phyloP scores from a whole-genome alignment of 1,140 invertebrate genomes.

The Tetragonula clypearis region DNA sequence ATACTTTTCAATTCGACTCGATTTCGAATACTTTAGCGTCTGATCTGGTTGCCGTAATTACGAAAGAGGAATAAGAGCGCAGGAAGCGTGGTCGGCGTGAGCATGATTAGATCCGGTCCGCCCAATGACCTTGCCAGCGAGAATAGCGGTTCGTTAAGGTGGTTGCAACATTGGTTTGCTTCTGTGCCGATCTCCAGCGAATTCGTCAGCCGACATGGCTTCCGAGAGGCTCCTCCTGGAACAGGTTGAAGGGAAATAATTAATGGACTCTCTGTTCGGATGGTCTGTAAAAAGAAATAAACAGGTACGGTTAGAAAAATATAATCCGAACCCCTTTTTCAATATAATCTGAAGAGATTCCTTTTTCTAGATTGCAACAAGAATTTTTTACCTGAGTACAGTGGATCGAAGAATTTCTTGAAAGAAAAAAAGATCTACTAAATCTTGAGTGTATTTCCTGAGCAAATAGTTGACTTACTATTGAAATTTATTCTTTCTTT shows the following conservation, averaged over 20 bases:
- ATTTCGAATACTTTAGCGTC: not conserved
- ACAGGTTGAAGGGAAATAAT: slow-evolving; percentile 64
- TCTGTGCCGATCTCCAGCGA: slow-evolving; percentile 59
- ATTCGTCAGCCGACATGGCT: slow-evolving; percentile 71
- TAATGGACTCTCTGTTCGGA: slow-evolving; percentile 47
- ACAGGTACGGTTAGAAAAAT: slow-evolving; percentile 14
- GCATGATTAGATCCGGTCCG: slow-evolving; percentile 54
- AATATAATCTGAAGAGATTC: not conserved
- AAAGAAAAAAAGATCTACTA: not conserved
- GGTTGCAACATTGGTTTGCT: slow-evolving; percentile 68
- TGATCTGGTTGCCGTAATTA: not conserved
- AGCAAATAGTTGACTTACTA: not conserved
- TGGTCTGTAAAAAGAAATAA: slow-evolving; percentile 37
- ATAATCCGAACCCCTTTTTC: slow-evolving; percentile 12
- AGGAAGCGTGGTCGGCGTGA: not conserved
- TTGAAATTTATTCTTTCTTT: not conserved
- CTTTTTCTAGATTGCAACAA: not conserved
- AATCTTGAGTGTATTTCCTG: not conserved
- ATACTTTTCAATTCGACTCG: not conserved
- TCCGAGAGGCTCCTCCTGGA: slow-evolving; percentile 69
- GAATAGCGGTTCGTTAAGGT: slow-evolving; percentile 65
- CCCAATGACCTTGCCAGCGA: slow-evolving; percentile 41
- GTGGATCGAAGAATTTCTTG: not conserved
- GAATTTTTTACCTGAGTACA: not conserved
- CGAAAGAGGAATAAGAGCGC: not conserved